These are phyloP conservation scores for Dryobotodes eremita DNA, from an alignment of 2,888 invertebrate species.

Conservation along the genomic window DNA sequence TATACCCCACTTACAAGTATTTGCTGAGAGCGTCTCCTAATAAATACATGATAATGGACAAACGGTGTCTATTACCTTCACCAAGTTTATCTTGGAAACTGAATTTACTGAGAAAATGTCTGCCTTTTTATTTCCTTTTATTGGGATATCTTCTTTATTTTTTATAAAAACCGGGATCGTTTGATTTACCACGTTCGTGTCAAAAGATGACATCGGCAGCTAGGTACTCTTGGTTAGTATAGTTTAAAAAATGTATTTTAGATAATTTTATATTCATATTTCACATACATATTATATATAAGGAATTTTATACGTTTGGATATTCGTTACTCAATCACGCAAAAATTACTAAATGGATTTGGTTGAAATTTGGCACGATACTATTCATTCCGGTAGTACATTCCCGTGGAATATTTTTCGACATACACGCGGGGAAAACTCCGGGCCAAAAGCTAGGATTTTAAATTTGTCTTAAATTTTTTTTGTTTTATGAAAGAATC, in stretches of 20 bases:
- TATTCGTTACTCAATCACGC: too few species aligned
- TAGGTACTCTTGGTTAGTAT: constrained; percentile 40
- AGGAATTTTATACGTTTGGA: too few species aligned
- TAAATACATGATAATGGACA: constrained; percentile 82
- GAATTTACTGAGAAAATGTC: constrained; percentile 74
- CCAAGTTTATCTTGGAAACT: constrained; percentile 77
- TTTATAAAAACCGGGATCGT: constrained; percentile 73
- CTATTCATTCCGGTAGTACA: too few species aligned
- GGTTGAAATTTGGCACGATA: too few species aligned
- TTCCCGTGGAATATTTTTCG: too few species aligned
- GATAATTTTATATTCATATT: too few species aligned
- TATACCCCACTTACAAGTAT: constrained; percentile 31
- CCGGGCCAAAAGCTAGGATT: background rate
- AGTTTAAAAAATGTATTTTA: background rate
- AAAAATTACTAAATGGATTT: too few species aligned
- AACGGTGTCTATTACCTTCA: constrained; percentile 79
- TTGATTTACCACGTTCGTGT: constrained; percentile 76
- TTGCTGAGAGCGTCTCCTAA: constrained; percentile 68
- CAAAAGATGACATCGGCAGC: constrained; percentile 68
- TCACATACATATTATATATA: too few species aligned
- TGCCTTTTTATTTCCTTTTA: constrained; percentile 73
- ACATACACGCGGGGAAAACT: background rate
- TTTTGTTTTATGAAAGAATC: background rate
- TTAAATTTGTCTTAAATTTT: too few species aligned
- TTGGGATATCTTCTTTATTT: constrained; percentile 73